Percentiles rank a stretch among this genome's conserved stretches.
Conservation (phyloP, 2,888 invertebrate genomes). For the Lamellibrachia columna region DNA sequence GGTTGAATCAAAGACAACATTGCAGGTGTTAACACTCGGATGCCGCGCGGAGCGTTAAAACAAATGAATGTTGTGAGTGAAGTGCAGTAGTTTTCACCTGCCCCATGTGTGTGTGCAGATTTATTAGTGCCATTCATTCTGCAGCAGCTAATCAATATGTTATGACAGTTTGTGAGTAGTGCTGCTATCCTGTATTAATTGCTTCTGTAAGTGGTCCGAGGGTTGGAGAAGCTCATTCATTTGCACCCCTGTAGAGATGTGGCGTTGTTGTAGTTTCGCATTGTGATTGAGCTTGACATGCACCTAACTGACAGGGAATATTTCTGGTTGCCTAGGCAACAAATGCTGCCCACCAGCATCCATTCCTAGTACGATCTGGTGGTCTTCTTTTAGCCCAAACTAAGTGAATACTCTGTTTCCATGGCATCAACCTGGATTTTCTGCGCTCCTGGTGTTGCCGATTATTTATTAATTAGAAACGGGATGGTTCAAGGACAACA, state of each 20-base stretch:
- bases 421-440: neutral
- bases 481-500: neutral
- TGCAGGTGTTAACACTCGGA: neutral
- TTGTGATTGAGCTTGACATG: neutral
- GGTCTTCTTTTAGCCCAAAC: neutral
- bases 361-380: neutral
- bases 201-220: neutral
- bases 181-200: neutral
- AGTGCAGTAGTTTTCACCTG: slow-evolving; percentile 16
- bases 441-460: neutral
- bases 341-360: neutral
- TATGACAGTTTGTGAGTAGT: slow-evolving; percentile 1
- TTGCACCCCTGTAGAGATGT: neutral
- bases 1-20: neutral
- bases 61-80: neutral
- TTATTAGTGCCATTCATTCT: slow-evolving; percentile 1
- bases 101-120: neutral
- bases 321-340: neutral
- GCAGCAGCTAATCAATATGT: neutral
- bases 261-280: neutral
- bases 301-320: neutral
- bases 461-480: slow-evolving; percentile 10
- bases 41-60: neutral
- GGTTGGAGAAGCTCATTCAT: neutral
- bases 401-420: neutral